Percentiles rank a stretch among this genome's conserved stretches.
Conservation (phyloP, 2,888 invertebrate species). For the Tipula vernalis region DNA sequence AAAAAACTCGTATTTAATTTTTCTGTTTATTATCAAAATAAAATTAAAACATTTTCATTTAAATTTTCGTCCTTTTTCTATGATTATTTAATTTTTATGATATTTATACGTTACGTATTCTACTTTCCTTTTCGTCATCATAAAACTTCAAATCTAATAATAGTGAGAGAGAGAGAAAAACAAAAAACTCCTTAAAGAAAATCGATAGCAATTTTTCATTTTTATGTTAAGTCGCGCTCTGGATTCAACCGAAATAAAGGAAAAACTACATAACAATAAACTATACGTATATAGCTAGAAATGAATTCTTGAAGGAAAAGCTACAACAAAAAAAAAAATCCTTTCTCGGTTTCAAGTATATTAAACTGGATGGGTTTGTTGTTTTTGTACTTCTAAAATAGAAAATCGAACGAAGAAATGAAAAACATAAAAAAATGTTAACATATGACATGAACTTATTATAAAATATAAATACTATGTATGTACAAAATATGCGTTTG, state of each 20-base stretch:
- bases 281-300: no score
- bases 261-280: neutral
- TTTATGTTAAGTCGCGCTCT: neutral
- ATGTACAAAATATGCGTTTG: neutral
- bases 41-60: neutral
- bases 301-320: neutral
- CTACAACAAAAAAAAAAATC: neutral
- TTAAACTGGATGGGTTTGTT: neutral
- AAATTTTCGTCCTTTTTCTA: neutral
- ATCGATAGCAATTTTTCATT: neutral
- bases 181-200: neutral
- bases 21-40: neutral
- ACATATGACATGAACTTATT: conserved; percentile 4
- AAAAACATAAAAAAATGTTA: neutral
- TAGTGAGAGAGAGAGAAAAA: neutral
- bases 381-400: neutral
- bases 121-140: neutral
- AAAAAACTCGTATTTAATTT: neutral
- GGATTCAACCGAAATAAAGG: neutral
- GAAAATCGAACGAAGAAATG: neutral
- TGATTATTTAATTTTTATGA: neutral
- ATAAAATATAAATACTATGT: neutral
- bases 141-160: neutral
- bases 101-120: neutral
- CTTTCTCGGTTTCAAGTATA: neutral